Percentiles rank a stretch among this genome's conserved stretches.
Conservation (phyloP, 2,797 vertebrate species). For the Enteromius unitaeniatus region DNA sequence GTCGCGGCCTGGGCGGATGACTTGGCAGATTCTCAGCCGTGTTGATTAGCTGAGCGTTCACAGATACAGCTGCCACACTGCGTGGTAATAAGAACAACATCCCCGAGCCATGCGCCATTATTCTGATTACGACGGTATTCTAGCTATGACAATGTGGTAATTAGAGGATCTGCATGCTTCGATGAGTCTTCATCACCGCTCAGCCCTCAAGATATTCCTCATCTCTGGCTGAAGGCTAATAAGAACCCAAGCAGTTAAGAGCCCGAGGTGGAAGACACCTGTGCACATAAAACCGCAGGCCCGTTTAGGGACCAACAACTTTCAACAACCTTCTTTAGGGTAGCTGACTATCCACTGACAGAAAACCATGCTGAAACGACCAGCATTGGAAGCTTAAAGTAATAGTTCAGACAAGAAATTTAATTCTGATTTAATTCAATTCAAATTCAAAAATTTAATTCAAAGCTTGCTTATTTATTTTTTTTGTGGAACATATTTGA, state of each 20-base stretch:
- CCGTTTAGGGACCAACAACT: conserved; percentile 8
- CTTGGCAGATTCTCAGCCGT: conserved; percentile 37
- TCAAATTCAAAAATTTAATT: no score
- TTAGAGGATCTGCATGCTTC: conserved; percentile 61
- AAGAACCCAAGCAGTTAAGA: conserved; percentile 16
- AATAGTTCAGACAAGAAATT: not conserved
- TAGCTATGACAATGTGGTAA: conserved; percentile 60
- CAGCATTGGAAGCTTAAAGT: not conserved
- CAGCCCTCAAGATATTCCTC: conserved; percentile 51
- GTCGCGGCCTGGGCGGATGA: conserved; percentile 24
- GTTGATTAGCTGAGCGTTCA: conserved; percentile 53
- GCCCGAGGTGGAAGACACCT: conserved; percentile 19
- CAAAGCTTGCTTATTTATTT: not conserved
- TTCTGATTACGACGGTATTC: conserved; percentile 60
- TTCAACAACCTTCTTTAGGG: not conserved
- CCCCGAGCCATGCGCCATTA: conserved; percentile 51
- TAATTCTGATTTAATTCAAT: no score
- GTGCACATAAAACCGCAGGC: conserved; percentile 3
- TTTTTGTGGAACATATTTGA: not conserved
- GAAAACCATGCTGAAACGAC: not conserved
- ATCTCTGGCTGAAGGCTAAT: conserved; percentile 50
- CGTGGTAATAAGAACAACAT: conserved; percentile 59
- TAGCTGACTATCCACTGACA: not conserved
- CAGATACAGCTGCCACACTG: conserved; percentile 55
- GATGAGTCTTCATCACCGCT: conserved; percentile 43